Percentiles rank a stretch among this genome's conserved stretches.
phyloP scores from a whole-genome alignment of 2,888 invertebrate genomes.

The Malthinus flaveolus region DNA sequence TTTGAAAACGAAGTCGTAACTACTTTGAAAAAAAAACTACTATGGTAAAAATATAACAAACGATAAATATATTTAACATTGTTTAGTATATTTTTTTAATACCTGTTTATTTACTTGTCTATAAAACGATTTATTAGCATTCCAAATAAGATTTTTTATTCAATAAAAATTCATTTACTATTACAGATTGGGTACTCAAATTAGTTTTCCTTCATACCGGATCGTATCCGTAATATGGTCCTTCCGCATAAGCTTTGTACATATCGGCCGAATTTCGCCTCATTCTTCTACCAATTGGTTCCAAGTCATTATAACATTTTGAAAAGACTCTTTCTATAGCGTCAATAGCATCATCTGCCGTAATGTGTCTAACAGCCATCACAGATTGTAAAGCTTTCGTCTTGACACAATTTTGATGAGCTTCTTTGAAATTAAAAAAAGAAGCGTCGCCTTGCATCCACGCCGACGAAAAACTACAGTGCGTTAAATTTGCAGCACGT shows the following conservation, averaged over 20 bases:
- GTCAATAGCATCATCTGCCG: slow-evolving; percentile 68
- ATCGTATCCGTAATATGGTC: slow-evolving; percentile 78
- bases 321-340: slow-evolving; percentile 87
- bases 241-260: slow-evolving; percentile 75
- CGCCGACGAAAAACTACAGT: slow-evolving; percentile 87
- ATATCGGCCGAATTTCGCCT: slow-evolving; percentile 77
- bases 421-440: slow-evolving; percentile 68
- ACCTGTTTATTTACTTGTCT: no score
- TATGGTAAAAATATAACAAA: no score
- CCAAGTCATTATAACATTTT: slow-evolving; percentile 89
- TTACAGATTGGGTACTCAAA: background rate
- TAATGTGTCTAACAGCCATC: slow-evolving; percentile 76
- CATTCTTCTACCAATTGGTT: slow-evolving; percentile 83
- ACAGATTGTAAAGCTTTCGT: slow-evolving; percentile 85
- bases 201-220: slow-evolving; percentile 5
- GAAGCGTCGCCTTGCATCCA: slow-evolving; percentile 77
- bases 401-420: slow-evolving; percentile 90
- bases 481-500: slow-evolving; percentile 89
- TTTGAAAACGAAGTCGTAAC: no score
- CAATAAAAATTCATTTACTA: background rate
- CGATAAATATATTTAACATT: no score
- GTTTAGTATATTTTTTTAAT: no score
- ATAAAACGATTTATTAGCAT: no score
- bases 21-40: no score
- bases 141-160: background rate